Base-by-base conservation (phyloP, 2,113 vertebrate species). In the Girardinichthys multiradiatus region DNA sequence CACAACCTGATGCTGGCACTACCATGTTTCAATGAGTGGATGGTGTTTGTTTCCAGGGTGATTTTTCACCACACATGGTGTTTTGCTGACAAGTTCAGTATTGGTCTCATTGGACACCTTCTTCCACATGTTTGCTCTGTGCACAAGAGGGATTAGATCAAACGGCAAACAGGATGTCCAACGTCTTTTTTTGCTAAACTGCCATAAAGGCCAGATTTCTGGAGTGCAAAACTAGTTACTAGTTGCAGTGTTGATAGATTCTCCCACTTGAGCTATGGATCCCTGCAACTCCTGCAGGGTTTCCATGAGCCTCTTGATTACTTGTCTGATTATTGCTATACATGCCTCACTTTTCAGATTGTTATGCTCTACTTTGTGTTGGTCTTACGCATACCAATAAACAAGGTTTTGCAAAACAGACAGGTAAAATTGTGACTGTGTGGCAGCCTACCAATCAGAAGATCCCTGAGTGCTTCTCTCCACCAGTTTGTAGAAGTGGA, bases 401-500 rank as follows among this genome's bases (percentile, higher is more conserved):
- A 4, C 42, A 9, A 57, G 39, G 28, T 57, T 57, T 83, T 45
- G 42, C 30, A 26, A 31, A 2, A 60, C 21, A 10, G 7, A 24
- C 48, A 54, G 48, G 19, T 24, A n/a, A 24, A n/a, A 54, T 3
- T n/a, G 9, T 24, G 48, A 54, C 48, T 10, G 48, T 24, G 24
- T 54, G 24, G 70, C 57, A 51, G 35, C 87, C 74, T 96, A 98
- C 98, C 84, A 35, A 62, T 87, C 45, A n/a, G 90, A 77, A 1
- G 95, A 95, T 71, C 96, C 95, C 61, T 95, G 84, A 35, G 87
- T 91, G 90, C 95, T 96, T 90, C 90, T 96, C 90, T 98, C 96
- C 83, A 97, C 83, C 39, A 99, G 95, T 58, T 80, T 92, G 90
- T 97, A 91, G 90, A 94, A 94, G 91, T 98, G 97, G 74, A 99